Percentiles rank a stretch among this genome's conserved stretches.
These are phyloP conservation scores for Eristalis intricaria DNA, from an alignment of 2,888 invertebrate species.

Conservation along the genomic window DNA sequence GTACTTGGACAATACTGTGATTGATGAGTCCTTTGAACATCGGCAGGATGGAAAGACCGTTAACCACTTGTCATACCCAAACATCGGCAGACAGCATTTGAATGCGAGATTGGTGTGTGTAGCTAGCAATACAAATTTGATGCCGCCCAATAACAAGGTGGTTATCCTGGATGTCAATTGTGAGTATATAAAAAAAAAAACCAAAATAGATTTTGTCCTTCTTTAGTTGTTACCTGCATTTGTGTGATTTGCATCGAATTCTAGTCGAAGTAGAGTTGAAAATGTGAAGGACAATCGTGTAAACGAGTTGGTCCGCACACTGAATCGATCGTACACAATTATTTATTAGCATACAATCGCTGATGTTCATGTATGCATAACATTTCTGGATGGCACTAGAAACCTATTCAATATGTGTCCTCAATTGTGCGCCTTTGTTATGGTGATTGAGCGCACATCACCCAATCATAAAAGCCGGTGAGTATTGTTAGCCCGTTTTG, in stretches of 20 bases:
- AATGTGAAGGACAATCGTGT: constrained; percentile 4
- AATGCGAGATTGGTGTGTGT: constrained; percentile 92
- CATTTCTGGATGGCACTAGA: constrained; percentile 43
- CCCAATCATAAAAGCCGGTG: constrained; percentile 42
- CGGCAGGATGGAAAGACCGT: constrained; percentile 87
- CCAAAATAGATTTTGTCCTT: constrained; percentile 25
- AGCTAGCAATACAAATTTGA: constrained; percentile 92
- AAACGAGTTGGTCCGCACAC: not conserved
- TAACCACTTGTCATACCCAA: constrained; percentile 90
- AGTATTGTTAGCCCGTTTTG: constrained; percentile 34
- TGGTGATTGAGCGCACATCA: constrained; percentile 62
- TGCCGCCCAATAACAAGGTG: constrained; percentile 89
- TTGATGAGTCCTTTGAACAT: constrained; percentile 91
- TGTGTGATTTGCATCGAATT: not conserved
- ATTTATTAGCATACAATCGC: constrained; percentile 66
- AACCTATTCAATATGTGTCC: constrained; percentile 50
- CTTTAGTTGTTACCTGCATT: constrained; percentile 24
- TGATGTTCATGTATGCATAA: constrained; percentile 44
- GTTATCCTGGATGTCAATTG: constrained; percentile 92
- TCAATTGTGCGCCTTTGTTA: constrained; percentile 65
- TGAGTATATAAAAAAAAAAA: constrained; percentile 83
- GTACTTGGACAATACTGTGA: constrained; percentile 92
- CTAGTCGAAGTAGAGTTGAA: not conserved
- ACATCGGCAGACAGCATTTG: constrained; percentile 91
- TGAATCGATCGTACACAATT: constrained; percentile 38